Percentiles rank a stretch among this genome's conserved stretches.
Evolutionary conservation across 2,113 vertebrate species (phyloP).

Genomic region (Leiothrix lutea): DNA sequence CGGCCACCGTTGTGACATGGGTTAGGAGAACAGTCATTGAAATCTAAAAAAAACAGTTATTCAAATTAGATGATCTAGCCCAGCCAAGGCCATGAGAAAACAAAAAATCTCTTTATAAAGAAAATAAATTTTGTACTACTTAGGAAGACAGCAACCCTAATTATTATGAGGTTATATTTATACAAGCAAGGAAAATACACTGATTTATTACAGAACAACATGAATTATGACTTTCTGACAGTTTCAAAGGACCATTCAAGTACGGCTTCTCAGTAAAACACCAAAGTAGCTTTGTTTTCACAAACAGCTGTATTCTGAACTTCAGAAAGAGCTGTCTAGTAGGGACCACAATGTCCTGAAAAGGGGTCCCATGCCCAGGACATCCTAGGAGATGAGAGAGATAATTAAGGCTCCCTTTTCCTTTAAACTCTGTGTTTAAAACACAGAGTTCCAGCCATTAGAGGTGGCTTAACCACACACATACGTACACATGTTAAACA

Average conservation of each 20-base stretch:
- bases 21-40: constrained; percentile 88
- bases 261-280: not conserved
- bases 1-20: constrained; percentile 89
- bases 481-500: not conserved
- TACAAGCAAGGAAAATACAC: not conserved
- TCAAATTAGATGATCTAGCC: not conserved
- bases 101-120: not conserved
- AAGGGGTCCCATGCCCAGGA: not conserved
- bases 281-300: not conserved
- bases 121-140: not conserved
- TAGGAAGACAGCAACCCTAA: not conserved
- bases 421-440: not conserved
- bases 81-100: not conserved
- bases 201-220: not conserved
- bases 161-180: not conserved
- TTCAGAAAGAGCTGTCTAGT: not conserved
- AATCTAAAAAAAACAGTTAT: constrained; percentile 71
- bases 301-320: not conserved
- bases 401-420: not conserved
- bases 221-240: not conserved
- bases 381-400: not conserved
- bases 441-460: not conserved
- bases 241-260: not conserved
- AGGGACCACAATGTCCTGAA: not conserved
- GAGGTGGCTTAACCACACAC: not conserved